Base-by-base conservation (phyloP, 2,888 invertebrate genomes). In the Siphonodentalium dalli region DNA sequence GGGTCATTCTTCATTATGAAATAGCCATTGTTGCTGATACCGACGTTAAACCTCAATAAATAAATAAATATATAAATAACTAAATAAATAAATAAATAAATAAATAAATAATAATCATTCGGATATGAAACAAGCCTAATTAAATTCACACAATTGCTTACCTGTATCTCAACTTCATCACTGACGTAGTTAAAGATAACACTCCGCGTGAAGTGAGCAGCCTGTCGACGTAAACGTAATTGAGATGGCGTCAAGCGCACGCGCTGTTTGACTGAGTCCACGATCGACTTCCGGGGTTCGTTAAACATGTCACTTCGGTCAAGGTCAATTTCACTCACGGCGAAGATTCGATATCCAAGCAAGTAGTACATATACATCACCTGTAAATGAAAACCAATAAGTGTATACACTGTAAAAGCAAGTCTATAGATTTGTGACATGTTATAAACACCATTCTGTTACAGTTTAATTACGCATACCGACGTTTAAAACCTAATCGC, bases 351-450 rank as follows among this genome's bases (percentile, higher is more conserved):
- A 82, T 96, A 94, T 13, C 97, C 98, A 58, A 99, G 87, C 42
- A 99, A 85, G 78, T 98, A 99, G 87, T 99, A 99, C 94, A 99
- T 96, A 87, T 99, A 99, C 98, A 99, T 99, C 40, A 97, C 88
- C 90, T 90, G 40, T 1, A 47, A 28, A 38, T 1, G 6, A 24
- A 33, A 43, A 41, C 18, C n/a, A 20, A 24, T 13, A 18, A 29
- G 21, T 34, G 2, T n/a, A n/a, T n/a, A n/a, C n/a, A n/a, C n/a
- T n/a, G n/a, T n/a, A 27, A 20, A 11, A 34, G 15, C 15, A 13
- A 2, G 13, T 6, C n/a, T 18, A 15, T 13, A 38, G 20, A n/a
- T n/a, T n/a, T n/a, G n/a, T n/a, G n/a, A n/a, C n/a, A n/a, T n/a
- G n/a, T n/a, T n/a, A n/a, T n/a, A 15, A 9, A 11, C 18, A 11